These are phyloP conservation scores for Linepithema humile DNA, from an alignment of 1,140 invertebrate species.

Conservation along the genomic window DNA sequence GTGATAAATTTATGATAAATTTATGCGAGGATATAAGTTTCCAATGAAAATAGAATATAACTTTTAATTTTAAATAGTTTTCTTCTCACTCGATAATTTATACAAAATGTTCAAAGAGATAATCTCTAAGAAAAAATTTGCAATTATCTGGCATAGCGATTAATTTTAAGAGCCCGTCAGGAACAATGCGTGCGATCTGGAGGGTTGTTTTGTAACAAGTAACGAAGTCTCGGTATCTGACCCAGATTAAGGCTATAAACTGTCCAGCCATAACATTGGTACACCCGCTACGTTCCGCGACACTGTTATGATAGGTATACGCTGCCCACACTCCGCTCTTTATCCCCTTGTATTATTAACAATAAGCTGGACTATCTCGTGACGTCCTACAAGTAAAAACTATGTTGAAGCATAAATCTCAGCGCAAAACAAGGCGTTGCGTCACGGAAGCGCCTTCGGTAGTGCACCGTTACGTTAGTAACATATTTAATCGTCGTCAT, in stretches of 20 bases:
- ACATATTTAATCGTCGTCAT: slow-evolving; percentile 24
- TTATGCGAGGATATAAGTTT: not conserved
- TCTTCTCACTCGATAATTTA: not conserved
- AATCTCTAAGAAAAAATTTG: not conserved
- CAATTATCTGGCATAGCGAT: not conserved
- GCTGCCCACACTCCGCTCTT: slow-evolving; percentile 7
- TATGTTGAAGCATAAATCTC: slow-evolving; percentile 18
- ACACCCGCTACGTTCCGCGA: slow-evolving; percentile 41
- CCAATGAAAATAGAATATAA: not conserved
- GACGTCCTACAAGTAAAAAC: slow-evolving; percentile 1
- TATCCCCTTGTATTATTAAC: slow-evolving; percentile 1
- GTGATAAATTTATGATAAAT: slow-evolving; percentile 47
- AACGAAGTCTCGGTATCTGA: slow-evolving; percentile 69
- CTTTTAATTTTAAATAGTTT: slow-evolving; percentile 1
- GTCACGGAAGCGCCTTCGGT: not conserved
- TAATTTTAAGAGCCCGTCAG: not conserved
- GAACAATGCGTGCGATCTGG: not conserved
- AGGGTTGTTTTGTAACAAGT: slow-evolving; percentile 29
- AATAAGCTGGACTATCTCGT: slow-evolving; percentile 13
- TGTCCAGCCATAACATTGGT: slow-evolving; percentile 64
- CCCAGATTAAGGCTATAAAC: slow-evolving; percentile 71
- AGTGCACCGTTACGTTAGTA: slow-evolving; percentile 28
- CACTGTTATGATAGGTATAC: slow-evolving; percentile 10
- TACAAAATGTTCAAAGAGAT: not conserved
- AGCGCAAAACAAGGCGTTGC: slow-evolving; percentile 10